Conservation (phyloP, 1,140 invertebrate species). For the Augochlora pura region DNA sequence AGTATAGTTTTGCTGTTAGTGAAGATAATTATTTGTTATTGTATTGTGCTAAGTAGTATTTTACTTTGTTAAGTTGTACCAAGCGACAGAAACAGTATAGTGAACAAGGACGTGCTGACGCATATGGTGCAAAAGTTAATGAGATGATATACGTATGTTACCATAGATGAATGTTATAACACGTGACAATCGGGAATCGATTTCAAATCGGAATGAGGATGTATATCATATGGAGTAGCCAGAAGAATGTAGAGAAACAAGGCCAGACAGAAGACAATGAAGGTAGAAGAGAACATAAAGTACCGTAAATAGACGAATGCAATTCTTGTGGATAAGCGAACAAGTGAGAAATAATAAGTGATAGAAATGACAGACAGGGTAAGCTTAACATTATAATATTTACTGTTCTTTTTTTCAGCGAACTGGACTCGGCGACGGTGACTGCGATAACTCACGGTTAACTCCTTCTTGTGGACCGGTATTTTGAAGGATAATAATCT, state of each 20-base stretch:
- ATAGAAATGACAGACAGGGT: slow-evolving; percentile 27
- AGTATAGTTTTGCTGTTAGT: no score
- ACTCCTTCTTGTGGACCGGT: slow-evolving; percentile 24
- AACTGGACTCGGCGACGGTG: slow-evolving; percentile 69
- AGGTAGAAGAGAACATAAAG: slow-evolving; percentile 6
- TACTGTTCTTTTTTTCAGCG: slow-evolving; percentile 58
- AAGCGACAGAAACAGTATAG: background rate
- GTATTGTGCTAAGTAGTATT: background rate
- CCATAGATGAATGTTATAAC: background rate
- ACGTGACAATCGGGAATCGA: background rate
- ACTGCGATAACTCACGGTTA: slow-evolving; percentile 57
- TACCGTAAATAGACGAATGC: slow-evolving; percentile 20
- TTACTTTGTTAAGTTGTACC: background rate
- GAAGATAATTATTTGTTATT: background rate
- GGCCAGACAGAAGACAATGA: background rate
- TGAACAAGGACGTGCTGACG: background rate
- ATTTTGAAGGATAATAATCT: slow-evolving; percentile 25
- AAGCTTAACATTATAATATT: slow-evolving; percentile 62
- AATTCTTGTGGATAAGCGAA: slow-evolving; percentile 23
- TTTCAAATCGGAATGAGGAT: slow-evolving; percentile 24
- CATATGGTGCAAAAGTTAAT: background rate
- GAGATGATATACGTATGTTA: background rate
- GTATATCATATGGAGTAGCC: background rate
- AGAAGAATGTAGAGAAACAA: background rate
- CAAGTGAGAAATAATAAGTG: slow-evolving; percentile 38